Evolutionary conservation across 1,140 invertebrate genomes (phyloP), one percentile per base, ranked within the genome.

Genomic region (Drosophila simulans): DNA sequence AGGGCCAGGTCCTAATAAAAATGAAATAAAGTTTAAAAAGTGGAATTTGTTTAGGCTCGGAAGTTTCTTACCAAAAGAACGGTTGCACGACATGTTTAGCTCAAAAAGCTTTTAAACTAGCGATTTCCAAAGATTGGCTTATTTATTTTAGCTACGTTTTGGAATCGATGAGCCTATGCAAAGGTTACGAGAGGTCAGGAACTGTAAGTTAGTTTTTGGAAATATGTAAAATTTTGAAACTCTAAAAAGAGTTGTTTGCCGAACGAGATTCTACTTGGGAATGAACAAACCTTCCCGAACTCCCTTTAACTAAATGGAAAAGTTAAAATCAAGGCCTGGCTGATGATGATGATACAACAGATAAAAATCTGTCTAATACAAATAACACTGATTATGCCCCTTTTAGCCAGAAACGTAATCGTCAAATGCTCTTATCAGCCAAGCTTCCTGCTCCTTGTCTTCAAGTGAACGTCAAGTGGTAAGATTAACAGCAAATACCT

Each of bases 1-100:
- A 37, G 72, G 72, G 12, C 72, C 72, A 7, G 72, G 72, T 66
- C 72, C 72, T 76, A 12, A 4, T 4, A 0, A 0, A 51, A 34
- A 34, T 12, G 25, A 0, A 20, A 15, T 22, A 5, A 5, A 13
- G 20, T 35, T 10, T 5, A 15, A 27, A 1, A 22, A 22, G 20
- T 22, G 20, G 20, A 34, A 22, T 4, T 11, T 3, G 15, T 7
- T 31, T 3, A 10, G 3, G 31, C 0, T 25, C 22, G 1, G 15
- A 17, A 15, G 7, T 1, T 10, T 27, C 8, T 39, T 58, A 76
- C 72, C 72, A 11, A 45, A 15, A 7, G 52, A 27, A 53, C 15
- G 52, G 4, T 42, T 57, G 0, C 27, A 27, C 1, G 71, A 57
- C 72, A 76, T 76, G 31, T 17, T 17, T 17, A 17, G 0, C 1